Evolutionary conservation across 2,888 invertebrate genomes (phyloP), one percentile per base, ranked within the genome.

Genomic region (Ennomos quercinarius): DNA sequence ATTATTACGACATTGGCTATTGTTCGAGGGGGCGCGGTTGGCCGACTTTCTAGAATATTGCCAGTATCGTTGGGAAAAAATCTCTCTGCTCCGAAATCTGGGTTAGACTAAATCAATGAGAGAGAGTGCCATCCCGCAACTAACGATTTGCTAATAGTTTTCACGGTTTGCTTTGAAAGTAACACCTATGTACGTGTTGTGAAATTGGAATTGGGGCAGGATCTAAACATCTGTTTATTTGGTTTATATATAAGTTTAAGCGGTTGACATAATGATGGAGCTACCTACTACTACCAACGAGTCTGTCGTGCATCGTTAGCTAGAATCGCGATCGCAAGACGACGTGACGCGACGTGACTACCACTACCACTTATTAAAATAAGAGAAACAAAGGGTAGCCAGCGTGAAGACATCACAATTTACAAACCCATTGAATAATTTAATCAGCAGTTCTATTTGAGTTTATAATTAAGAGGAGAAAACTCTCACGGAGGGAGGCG

Each of bases 1-100:
- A 73, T 74, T 72, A 77, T 89, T 87, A 81, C 83, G 72, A 73
- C 78, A 87, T 68, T 56, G 50, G 56, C 75, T 70, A 80, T 82
- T 87, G 84, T 87, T 80, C 57, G 36, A 70, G 71, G 75, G 76
- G 76, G 76, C 73, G 74, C 72, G 61, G 73, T 70, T 58, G 73
- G 64, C 67, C 68, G 66, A 82, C 85, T 84, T 85, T 85, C 87
- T 80, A 76, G 70, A 54, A 35, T 52, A 55, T 57, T 52, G 40
- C 48, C 44, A 35, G 55, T 58, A 67, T 63, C 61, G 44, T 57
- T 64, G 67, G 75, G 71, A 72, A 61, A 27, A 67, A 68, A 70
- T 70, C 66, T 68, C 67, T 64, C 66, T 63, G 66, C 61, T 63
- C 68, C 50, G 44, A 63, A 72, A 84, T 83, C 81, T 65, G 70